Base-by-base conservation (phyloP, 2,797 vertebrate species). In the Mormyrus proboscirostris region DNA sequence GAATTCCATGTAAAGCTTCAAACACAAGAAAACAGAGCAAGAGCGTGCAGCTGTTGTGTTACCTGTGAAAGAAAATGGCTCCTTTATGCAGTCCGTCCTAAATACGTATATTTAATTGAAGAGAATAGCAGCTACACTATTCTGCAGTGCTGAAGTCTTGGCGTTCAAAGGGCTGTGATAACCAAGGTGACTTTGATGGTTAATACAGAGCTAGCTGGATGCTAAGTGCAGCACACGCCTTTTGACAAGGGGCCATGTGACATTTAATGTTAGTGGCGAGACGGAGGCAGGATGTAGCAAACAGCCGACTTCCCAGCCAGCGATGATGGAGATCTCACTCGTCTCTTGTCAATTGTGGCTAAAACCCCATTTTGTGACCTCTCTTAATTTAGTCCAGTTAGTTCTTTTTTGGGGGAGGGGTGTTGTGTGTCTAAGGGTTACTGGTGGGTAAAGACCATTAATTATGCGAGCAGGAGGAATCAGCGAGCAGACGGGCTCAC, bases 1-100 rank as follows among this genome's bases (percentile, higher is more conserved):
- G 84, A 90, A 82, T 83, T 88, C 53, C 49, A 49, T 50, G 59
- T 47, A 49, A 29, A 79, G 88, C 88, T 90, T 86, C 59, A 79
- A 79, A 90, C 47, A 89, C 25, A 89, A 22, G 83, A 90, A 73
- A 69, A 38, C 44, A 69, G 59, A 50, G 79, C 29, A 19, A 3
- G 3, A 41, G 51, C n/a, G 33, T 29, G 38, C 5, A 29, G 29
- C 22, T 19, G 12, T 44, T 62, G n/a, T 49, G 33, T 87, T 10
- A 57, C 14, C 33, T 19, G 69, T 12, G 47, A 87, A 44, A 86
- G 16, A 86, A 62, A 16, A 33, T 85, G 22, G 12, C 8, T 50
- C 9, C 25, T 57, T 86, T 9, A 49, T 38, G 4, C 9, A 29
- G 16, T 22, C 12, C 41, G 2, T 85, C 9, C 47, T 14, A 59